Conservation (phyloP, 2,797 vertebrate species). For the Paramormyrops hopkinsi region DNA sequence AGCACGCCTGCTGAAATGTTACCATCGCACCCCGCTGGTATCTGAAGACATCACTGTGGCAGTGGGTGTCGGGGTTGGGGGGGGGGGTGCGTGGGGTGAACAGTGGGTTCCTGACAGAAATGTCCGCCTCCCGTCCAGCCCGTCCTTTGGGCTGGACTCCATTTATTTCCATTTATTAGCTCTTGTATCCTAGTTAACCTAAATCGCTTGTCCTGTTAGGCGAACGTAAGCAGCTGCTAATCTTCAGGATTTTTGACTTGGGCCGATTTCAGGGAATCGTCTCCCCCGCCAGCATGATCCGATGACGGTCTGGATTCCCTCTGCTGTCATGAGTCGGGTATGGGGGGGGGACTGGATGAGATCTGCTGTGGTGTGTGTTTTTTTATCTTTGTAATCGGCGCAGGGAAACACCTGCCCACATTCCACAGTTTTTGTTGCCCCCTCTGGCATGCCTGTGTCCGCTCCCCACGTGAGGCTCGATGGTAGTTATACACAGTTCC, state of each 20-base stretch:
- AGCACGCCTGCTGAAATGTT: background rate
- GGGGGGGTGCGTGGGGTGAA: background rate
- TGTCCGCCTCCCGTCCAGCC: constrained; percentile 2
- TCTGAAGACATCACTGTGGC: background rate
- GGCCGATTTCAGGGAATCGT: constrained; percentile 38
- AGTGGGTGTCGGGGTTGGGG: background rate
- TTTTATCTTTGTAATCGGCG: background rate
- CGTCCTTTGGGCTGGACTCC: constrained; percentile 23
- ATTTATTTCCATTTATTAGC: constrained; percentile 35
- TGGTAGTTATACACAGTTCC: background rate
- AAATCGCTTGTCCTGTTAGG: constrained; percentile 49
- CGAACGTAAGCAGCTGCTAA: constrained; percentile 36
- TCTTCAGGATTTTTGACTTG: constrained; percentile 40
- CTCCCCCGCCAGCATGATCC: background rate
- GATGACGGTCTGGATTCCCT: background rate
- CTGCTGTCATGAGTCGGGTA: background rate
- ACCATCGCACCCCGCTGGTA: background rate
- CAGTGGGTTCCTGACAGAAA: constrained; percentile 32
- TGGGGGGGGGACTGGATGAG: background rate
- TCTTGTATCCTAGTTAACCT: constrained; percentile 46
- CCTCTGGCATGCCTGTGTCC: background rate
- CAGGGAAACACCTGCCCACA: background rate
- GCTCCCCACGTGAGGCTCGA: background rate
- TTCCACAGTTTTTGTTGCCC: background rate
- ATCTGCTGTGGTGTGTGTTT: background rate